Conservation (phyloP, 2,797 vertebrate genomes). For the Scleropages formosus region DNA sequence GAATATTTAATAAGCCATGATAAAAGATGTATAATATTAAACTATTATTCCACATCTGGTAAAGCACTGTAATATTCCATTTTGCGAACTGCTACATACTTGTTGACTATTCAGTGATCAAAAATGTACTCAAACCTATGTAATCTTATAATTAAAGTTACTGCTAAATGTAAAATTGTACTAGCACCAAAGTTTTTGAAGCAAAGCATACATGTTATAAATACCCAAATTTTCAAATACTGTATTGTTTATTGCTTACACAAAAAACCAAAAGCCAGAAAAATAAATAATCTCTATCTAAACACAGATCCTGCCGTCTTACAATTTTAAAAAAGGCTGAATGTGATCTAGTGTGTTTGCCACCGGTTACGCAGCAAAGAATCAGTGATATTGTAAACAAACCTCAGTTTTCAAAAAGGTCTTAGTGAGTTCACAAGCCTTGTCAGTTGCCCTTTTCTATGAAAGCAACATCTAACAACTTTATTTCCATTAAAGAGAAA, state of each 20-base stretch:
- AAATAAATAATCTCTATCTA: background rate
- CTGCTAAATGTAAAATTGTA: background rate
- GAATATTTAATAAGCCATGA: background rate
- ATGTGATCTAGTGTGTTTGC: too few relatives aligned
- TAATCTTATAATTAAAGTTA: background rate
- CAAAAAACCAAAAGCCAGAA: background rate
- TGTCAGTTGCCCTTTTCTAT: too few relatives aligned
- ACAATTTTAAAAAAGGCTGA: background rate
- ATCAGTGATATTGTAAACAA: too few relatives aligned
- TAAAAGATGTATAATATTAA: background rate
- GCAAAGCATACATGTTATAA: background rate
- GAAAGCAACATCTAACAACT: too few relatives aligned
- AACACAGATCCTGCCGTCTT: background rate
- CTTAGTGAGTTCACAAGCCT: too few relatives aligned
- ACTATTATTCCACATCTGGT: background rate
- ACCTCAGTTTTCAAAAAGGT: too few relatives aligned
- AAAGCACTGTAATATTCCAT: background rate
- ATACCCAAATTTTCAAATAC: background rate
- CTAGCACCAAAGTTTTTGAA: background rate
- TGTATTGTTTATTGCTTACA: background rate
- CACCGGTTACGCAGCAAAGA: too few relatives aligned
- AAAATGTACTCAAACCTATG: too few relatives aligned
- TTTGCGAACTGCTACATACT: background rate
- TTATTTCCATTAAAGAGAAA: too few relatives aligned
- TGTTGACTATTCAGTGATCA: too few relatives aligned